Conservation (phyloP, 23 tunicate species). For the Halocynthia aurantium region DNA sequence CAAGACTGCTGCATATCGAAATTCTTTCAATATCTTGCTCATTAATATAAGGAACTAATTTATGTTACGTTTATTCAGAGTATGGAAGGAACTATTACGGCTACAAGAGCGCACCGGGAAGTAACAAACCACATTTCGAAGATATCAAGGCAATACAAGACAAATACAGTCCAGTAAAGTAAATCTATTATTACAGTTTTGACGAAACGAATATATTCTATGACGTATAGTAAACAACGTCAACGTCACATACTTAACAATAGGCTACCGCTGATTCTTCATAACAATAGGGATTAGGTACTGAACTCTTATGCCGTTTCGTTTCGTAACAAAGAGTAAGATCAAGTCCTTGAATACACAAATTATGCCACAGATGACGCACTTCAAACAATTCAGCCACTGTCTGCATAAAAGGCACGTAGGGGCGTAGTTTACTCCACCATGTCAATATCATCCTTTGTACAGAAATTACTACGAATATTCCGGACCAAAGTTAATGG, state of each 20-base stretch:
- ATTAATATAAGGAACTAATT: too few relatives aligned
- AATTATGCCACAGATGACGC: too few relatives aligned
- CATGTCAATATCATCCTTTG: too few relatives aligned
- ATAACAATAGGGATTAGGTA: too few relatives aligned
- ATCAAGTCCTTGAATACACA: background rate
- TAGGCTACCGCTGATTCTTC: too few relatives aligned
- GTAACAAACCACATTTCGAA: constrained; percentile 35
- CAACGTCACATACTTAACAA: background rate
- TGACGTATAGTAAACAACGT: background rate
- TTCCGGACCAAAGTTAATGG: constrained; percentile 13
- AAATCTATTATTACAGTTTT: background rate
- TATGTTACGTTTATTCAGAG: constrained; percentile 14
- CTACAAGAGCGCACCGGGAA: constrained; percentile 70
- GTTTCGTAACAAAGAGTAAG: background rate
- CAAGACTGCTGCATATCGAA: too few relatives aligned
- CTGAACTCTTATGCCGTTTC: background rate
- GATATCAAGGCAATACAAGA: constrained; percentile 13
- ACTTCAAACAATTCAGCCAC: too few relatives aligned
- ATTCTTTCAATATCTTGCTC: too few relatives aligned
- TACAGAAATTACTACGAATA: constrained; percentile 30
- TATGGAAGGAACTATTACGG: constrained; percentile 78
- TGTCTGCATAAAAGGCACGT: too few relatives aligned
- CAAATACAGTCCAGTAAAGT: constrained; percentile 32
- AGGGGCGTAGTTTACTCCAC: too few relatives aligned
- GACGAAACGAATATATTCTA: too few relatives aligned